phyloP scores from a whole-genome alignment of 2,888 invertebrate genomes.

The Emesis furor region DNA sequence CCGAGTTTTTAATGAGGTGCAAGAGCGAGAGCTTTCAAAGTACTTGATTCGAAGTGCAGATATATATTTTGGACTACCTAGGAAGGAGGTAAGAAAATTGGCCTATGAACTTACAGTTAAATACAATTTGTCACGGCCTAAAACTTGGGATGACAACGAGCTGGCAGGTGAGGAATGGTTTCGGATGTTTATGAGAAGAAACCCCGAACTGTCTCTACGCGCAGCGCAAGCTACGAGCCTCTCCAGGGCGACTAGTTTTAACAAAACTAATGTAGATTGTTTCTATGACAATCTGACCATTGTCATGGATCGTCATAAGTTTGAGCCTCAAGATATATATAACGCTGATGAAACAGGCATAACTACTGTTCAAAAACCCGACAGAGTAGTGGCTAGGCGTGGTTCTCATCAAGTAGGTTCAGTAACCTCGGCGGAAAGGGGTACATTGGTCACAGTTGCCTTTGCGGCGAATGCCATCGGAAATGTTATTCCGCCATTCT shows the following conservation, averaged over 20 bases:
- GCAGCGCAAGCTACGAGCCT: slow-evolving; percentile 73
- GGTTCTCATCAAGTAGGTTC: slow-evolving; percentile 73
- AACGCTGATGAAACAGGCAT: slow-evolving; percentile 71
- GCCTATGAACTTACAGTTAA: slow-evolving; percentile 65
- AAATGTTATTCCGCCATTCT: slow-evolving; percentile 32
- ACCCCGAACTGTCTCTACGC: slow-evolving; percentile 68
- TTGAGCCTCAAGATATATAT: slow-evolving; percentile 68
- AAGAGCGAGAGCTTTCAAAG: slow-evolving; percentile 61
- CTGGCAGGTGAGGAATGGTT: slow-evolving; percentile 74
- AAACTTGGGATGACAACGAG: slow-evolving; percentile 63
- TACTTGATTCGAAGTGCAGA: slow-evolving; percentile 66
- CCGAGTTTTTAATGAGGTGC: slow-evolving; percentile 34
- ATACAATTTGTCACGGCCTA: slow-evolving; percentile 54
- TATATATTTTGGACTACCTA: slow-evolving; percentile 71
- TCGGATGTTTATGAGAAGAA: slow-evolving; percentile 69
- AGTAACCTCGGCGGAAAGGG: slow-evolving; percentile 69
- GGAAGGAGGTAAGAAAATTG: slow-evolving; percentile 65
- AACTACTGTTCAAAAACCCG: slow-evolving; percentile 74
- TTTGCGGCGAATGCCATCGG: slow-evolving; percentile 57
- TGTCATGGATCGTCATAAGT: slow-evolving; percentile 67
- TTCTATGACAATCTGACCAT: slow-evolving; percentile 71
- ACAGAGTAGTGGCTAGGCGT: slow-evolving; percentile 70
- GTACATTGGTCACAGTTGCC: slow-evolving; percentile 66
- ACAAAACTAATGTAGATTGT: slow-evolving; percentile 66
- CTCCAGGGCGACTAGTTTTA: slow-evolving; percentile 70